Conservation (phyloP, 2,113 vertebrate species). For the Anser brachyrhynchus region DNA sequence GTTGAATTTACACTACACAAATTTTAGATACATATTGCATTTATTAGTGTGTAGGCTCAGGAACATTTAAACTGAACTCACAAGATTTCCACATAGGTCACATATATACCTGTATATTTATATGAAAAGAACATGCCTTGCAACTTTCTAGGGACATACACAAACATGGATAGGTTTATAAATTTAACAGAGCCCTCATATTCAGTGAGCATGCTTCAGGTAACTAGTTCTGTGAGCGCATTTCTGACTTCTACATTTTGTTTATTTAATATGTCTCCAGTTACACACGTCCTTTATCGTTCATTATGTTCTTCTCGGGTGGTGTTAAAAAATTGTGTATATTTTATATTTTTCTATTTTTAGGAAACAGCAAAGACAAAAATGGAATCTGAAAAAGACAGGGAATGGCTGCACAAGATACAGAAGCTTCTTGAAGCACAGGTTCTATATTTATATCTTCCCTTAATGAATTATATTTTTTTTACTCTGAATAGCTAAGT, state of each 20-base stretch:
- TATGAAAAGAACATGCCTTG: background rate
- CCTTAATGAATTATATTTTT: slow-evolving; percentile 25
- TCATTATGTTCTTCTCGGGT: background rate
- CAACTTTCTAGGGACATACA: background rate
- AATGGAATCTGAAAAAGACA: slow-evolving; percentile 76
- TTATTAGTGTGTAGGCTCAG: background rate
- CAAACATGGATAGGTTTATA: background rate
- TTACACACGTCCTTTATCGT: background rate
- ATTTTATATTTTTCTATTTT: slow-evolving; percentile 31
- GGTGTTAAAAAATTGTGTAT: background rate
- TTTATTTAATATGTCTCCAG: background rate
- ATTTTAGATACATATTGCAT: background rate
- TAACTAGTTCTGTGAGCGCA: background rate
- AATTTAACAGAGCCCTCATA: background rate
- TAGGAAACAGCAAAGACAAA: slow-evolving; percentile 76
- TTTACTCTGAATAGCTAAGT: background rate
- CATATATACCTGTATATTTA: background rate
- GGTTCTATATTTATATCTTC: slow-evolving; percentile 72
- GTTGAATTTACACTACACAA: background rate
- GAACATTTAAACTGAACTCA: background rate
- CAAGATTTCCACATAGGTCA: background rate
- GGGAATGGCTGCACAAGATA: slow-evolving; percentile 84
- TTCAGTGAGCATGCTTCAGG: background rate
- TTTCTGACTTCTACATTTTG: background rate
- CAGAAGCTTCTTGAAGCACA: slow-evolving; percentile 87